These are phyloP conservation scores for Seriola dumerili DNA, from an alignment of 2,113 vertebrate species.

Conservation along the genomic window DNA sequence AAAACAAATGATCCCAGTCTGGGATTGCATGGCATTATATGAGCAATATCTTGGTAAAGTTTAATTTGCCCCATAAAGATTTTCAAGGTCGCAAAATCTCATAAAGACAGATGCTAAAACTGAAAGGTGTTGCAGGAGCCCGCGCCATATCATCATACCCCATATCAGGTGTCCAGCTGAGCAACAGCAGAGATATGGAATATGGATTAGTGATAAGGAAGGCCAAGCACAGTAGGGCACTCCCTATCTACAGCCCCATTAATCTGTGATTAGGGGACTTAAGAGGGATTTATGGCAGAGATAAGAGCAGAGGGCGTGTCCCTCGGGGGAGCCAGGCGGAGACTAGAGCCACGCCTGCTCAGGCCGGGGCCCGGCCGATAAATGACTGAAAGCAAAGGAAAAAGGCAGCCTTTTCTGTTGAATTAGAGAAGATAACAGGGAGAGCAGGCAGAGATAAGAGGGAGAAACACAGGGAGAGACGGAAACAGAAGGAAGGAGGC, in stretches of 20 bases:
- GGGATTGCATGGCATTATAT: constrained; percentile 17
- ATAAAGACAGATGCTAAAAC: constrained; percentile 49
- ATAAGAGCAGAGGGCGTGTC: constrained; percentile 81
- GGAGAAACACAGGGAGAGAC: constrained; percentile 29
- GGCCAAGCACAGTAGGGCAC: constrained; percentile 60
- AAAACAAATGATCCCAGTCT: constrained; percentile 36
- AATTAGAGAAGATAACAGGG: constrained; percentile 67
- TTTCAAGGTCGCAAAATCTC: constrained; percentile 56
- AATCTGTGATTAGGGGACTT: constrained; percentile 85
- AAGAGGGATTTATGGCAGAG: constrained; percentile 82
- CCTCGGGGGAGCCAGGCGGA: constrained; percentile 57
- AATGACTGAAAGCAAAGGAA: constrained; percentile 56
- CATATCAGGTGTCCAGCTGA: constrained; percentile 67
- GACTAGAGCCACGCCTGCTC: constrained; percentile 65
- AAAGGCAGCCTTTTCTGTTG: constrained; percentile 68
- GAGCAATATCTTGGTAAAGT: constrained; percentile 38
- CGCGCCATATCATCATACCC: constrained; percentile 34
- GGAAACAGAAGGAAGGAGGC: constrained; percentile 52
- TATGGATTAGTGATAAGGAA: constrained; percentile 77
- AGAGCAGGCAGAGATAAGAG: constrained; percentile 61
- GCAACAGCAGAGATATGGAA: constrained; percentile 63
- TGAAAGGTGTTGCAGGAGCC: constrained; percentile 35
- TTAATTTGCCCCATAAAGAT: constrained; percentile 52
- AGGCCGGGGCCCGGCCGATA: constrained; percentile 40
- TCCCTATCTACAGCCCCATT: constrained; percentile 80